Evolutionary conservation across 92 coral and sea anemone species (phyloP).

Genomic region (Bergia sp.): DNA sequence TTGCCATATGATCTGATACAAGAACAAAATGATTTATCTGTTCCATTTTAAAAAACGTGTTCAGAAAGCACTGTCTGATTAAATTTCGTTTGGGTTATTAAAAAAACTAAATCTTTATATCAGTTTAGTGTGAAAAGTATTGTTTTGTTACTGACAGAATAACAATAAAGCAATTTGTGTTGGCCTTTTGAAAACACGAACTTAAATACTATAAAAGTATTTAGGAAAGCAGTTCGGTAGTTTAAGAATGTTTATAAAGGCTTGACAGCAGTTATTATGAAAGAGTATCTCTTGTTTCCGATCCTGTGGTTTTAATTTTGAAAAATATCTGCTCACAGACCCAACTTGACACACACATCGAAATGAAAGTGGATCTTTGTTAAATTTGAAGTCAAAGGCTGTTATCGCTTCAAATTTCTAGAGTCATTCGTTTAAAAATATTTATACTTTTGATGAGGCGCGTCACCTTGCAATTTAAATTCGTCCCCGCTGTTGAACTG

Average conservation of each 20-base stretch:
- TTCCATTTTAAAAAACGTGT: background rate
- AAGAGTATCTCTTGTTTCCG: slow-evolving; percentile 24
- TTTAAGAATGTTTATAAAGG: slow-evolving; percentile 24
- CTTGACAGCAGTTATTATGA: background rate
- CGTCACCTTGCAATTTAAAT: background rate
- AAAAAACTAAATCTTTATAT: background rate
- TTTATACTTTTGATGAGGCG: background rate
- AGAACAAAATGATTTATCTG: background rate
- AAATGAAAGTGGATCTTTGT: background rate
- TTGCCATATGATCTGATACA: background rate
- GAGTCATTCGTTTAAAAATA: no score
- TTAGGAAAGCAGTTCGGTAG: background rate
- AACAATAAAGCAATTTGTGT: background rate
- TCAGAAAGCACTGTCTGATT: background rate
- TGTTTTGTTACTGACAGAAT: slow-evolving; percentile 21
- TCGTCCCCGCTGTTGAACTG: no score
- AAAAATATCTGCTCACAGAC: slow-evolving; percentile 3
- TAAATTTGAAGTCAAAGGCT: background rate
- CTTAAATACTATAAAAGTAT: background rate
- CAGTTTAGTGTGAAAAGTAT: slow-evolving; percentile 6
- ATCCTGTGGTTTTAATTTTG: background rate
- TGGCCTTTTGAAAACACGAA: slow-evolving; percentile 5
- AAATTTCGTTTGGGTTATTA: background rate
- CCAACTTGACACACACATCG: background rate
- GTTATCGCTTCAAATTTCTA: background rate